A percentile compares a stretch with the other conserved stretches of the same genome.
Conservation (phyloP, 1,140 invertebrate species). For the Sitobion miscanthi region DNA sequence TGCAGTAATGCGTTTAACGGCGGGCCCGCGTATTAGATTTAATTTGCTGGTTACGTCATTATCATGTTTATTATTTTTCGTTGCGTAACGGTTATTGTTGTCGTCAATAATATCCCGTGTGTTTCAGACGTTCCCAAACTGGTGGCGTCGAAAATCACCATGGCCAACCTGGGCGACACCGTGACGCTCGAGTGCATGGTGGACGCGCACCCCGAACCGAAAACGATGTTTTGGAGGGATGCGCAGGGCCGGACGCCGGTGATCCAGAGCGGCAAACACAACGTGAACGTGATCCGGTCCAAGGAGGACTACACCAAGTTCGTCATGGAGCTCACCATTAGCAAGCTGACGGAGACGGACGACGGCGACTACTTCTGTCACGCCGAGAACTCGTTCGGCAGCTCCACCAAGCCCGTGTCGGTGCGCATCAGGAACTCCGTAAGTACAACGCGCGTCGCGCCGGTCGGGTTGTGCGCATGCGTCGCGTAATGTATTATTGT, state of each 20-base stretch:
- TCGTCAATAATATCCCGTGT: neutral
- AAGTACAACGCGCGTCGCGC: constrained; percentile 31
- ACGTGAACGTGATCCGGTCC: constrained; percentile 65
- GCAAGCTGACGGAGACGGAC: constrained; percentile 72
- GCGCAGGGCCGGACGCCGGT: constrained; percentile 73
- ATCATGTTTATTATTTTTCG: neutral
- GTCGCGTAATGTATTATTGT: neutral
- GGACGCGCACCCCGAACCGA: constrained; percentile 77
- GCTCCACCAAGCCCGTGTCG: constrained; percentile 72
- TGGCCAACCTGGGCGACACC: constrained; percentile 74
- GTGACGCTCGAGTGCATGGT: constrained; percentile 78
- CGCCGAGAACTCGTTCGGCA: constrained; percentile 80
- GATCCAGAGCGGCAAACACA: constrained; percentile 77
- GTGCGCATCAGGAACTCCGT: constrained; percentile 71
- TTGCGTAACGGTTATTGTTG: neutral
- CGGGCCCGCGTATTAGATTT: neutral
- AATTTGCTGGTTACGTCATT: too few species aligned
- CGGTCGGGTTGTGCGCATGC: neutral
- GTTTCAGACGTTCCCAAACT: constrained; percentile 74
- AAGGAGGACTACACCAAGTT: constrained; percentile 71
- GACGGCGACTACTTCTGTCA: constrained; percentile 82
- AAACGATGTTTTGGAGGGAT: constrained; percentile 80
- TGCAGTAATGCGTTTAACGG: neutral
- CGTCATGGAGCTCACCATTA: constrained; percentile 75
- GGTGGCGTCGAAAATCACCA: constrained; percentile 75